phyloP scores from a whole-genome alignment of 2,888 invertebrate species.

The Drosophila merina region DNA sequence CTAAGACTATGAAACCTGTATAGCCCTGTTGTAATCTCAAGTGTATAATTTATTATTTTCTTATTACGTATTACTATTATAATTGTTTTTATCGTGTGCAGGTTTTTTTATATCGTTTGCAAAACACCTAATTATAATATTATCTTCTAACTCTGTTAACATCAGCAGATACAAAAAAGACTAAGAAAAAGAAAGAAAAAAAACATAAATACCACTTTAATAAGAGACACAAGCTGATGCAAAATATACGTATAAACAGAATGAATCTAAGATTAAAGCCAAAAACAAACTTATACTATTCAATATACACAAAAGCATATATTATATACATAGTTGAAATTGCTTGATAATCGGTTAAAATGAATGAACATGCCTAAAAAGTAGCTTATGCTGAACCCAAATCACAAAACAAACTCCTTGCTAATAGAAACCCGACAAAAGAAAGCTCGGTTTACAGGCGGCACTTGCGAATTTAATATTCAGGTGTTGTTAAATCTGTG shows the following conservation, averaged over 20 bases:
- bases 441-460: conserved; percentile 41
- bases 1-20: conserved; percentile 57
- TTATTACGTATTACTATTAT: conserved; percentile 50
- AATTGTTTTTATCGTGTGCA: conserved; percentile 67
- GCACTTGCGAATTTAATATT: conserved; percentile 1
- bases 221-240: conserved; percentile 44
- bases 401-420: conserved; percentile 31
- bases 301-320: conserved; percentile 35
- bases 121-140: conserved; percentile 64
- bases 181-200: conserved; percentile 11
- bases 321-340: conserved; percentile 65
- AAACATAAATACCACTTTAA: conserved; percentile 31
- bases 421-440: conserved; percentile 39
- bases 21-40: conserved; percentile 74
- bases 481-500: conserved; percentile 28
- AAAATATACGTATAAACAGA: conserved; percentile 56
- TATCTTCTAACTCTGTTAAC: conserved; percentile 32
- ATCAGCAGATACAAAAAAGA: conserved; percentile 35
- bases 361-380: conserved; percentile 61
- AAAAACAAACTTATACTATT: conserved; percentile 62
- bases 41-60: conserved; percentile 64
- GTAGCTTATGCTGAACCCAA: conserved; percentile 52
- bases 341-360: conserved; percentile 72
- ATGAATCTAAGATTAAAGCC: conserved; percentile 75
- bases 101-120: conserved; percentile 68